phyloP scores from a whole-genome alignment of 2,797 vertebrate genomes.

The Lates japonicus region DNA sequence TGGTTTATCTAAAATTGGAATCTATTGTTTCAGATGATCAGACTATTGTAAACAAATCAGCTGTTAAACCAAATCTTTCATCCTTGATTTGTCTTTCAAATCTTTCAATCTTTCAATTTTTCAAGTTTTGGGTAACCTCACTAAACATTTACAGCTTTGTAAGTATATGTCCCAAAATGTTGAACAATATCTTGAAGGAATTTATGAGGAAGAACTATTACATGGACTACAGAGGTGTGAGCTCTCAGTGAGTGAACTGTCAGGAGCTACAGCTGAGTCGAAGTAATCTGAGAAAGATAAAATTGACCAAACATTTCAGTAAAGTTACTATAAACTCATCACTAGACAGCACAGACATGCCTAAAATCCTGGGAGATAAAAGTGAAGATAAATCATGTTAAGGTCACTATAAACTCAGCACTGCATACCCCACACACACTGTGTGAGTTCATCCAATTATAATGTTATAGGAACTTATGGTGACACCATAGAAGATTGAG shows the following conservation, averaged over 20 bases:
- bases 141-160: background rate
- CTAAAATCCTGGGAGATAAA: slow-evolving; percentile 29
- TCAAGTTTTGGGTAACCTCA: background rate
- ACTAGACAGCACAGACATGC: slow-evolving; percentile 13
- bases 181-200: background rate
- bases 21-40: background rate
- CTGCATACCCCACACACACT: background rate
- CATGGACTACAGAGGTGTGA: background rate
- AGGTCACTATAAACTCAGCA: slow-evolving; percentile 44
- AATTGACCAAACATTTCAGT: slow-evolving; percentile 11
- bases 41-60: background rate
- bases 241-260: background rate
- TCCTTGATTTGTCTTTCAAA: no score
- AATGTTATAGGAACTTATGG: slow-evolving; percentile 13
- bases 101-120: background rate
- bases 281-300: slow-evolving; percentile 33
- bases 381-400: slow-evolving; percentile 20
- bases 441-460: background rate
- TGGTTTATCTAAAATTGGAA: no score
- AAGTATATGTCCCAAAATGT: background rate
- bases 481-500: slow-evolving; percentile 24
- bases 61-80: background rate
- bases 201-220: background rate
- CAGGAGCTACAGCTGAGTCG: slow-evolving; percentile 20
- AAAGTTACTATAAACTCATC: slow-evolving; percentile 40